Evolutionary conservation across 2,797 vertebrate genomes (phyloP), one percentile per base, ranked within the genome.

Genomic region (Merluccius polli): DNA sequence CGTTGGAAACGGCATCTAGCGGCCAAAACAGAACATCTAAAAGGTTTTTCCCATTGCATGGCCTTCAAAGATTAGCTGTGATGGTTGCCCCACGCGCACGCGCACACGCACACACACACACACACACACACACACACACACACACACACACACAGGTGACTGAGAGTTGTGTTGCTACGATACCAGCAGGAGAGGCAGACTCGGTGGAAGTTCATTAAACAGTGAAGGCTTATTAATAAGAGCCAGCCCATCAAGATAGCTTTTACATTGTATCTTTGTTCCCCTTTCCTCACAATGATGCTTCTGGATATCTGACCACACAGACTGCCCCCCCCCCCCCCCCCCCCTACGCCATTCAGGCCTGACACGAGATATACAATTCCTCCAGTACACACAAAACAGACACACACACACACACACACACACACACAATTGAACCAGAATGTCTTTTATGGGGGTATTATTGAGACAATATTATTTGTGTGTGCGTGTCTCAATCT

Each of bases 131-230:
- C 74, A 76, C 67, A 73, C 73, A 48, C 68, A 48, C 65, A 73
- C 70, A 74, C 3, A 71, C 72, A 4, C 7, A 74, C 70, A 88
- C 92, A 89, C 89, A 89, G 78, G 83, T 82, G 89, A 87, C 84
- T 80, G 79, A 4, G 94, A 95, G 93, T 75, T n/a, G 91, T 86
- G 95, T 95, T 96, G 95, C 96, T 95, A 96, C 87, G 95, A 95
- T 92, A 95, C 94, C 82, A 87, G 63, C n/a, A 24, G 27, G 83
- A 87, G 77, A 85, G 84, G 82, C 78, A 77, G 41, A 44, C 73
- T 91, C 81, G 68, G 89, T 89, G 93, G 93, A 94, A 95, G 94
- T 95, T 95, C 93, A 96, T 95, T 95, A 94, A 48, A 93, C 81
- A 94, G 87, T 31, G 91, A 93, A 89, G 90, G 89, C 92, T 92